Evolutionary conservation across 2,888 invertebrate species (phyloP).

Genomic region (Tetrapedia diversipes): DNA sequence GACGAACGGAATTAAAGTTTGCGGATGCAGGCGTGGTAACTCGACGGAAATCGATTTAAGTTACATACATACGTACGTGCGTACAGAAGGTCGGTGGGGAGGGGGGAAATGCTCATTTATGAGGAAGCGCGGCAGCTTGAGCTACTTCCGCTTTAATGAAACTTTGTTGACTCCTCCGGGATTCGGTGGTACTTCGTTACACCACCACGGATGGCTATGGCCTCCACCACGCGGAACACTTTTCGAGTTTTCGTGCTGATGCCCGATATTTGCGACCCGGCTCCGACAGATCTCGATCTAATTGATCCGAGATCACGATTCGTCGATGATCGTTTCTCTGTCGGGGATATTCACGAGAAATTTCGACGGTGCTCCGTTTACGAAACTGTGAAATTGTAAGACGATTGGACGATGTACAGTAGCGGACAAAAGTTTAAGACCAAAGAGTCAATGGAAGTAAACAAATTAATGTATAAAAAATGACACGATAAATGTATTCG

Average conservation of each 20-base stretch:
- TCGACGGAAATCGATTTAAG: conserved; percentile 64
- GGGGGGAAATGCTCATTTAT: conserved; percentile 60
- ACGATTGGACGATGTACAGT: no score
- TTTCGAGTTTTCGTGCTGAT: conserved; percentile 54
- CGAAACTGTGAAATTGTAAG: not conserved
- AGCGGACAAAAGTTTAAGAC: no score
- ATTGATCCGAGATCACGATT: conserved; percentile 46
- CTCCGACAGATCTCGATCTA: conserved; percentile 40
- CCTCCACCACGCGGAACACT: conserved; percentile 54
- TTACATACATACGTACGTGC: conserved; percentile 61
- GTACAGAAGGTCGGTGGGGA: no score
- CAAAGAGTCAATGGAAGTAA: no score
- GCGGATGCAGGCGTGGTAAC: conserved; percentile 42
- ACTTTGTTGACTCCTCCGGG: conserved; percentile 66
- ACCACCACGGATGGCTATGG: conserved; percentile 29
- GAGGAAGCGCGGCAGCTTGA: conserved; percentile 45
- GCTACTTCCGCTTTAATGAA: conserved; percentile 67
- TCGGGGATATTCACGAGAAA: not conserved
- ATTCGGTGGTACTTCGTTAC: conserved; percentile 64
- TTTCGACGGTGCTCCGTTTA: not conserved
- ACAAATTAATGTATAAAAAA: no score
- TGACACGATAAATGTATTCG: no score
- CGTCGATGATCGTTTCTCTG: not conserved
- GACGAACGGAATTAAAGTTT: conserved; percentile 57
- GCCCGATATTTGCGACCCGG: conserved; percentile 33